A percentile compares a stretch with the other conserved stretches of the same genome.
phyloP scores from a whole-genome alignment of 2,797 vertebrate genomes.

The Etheostoma nigrum region DNA sequence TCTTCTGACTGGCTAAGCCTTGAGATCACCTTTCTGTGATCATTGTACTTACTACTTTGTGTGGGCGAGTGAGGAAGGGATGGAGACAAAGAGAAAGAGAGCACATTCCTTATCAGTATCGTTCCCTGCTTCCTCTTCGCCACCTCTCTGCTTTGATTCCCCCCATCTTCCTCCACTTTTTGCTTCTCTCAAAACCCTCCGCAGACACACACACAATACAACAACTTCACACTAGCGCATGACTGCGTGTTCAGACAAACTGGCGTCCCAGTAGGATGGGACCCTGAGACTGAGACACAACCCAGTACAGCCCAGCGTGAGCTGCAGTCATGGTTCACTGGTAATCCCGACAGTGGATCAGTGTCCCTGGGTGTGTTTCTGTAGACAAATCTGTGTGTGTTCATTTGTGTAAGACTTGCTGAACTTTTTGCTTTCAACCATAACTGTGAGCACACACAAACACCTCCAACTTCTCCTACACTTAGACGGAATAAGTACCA shows the following conservation, averaged over 20 bases:
- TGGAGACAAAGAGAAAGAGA: constrained; percentile 49
- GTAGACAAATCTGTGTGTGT: constrained; percentile 32
- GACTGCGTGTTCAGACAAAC: constrained; percentile 26
- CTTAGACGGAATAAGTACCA: constrained; percentile 39
- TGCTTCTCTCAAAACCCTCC: constrained; percentile 19
- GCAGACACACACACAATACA: constrained; percentile 14
- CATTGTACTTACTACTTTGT: constrained; percentile 63
- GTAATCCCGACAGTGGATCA: constrained; percentile 62
- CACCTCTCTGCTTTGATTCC: constrained; percentile 54
- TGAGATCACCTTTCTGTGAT: constrained; percentile 75
- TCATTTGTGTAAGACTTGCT: constrained; percentile 18
- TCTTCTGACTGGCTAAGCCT: constrained; percentile 64
- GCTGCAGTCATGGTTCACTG: constrained; percentile 64
- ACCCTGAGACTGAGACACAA: constrained; percentile 58
- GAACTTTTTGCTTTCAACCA: constrained; percentile 42
- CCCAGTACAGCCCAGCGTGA: constrained; percentile 65
- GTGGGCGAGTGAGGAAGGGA: constrained; percentile 56
- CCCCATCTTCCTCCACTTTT: constrained; percentile 37
- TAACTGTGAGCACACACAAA: constrained; percentile 28
- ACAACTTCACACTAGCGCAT: constrained; percentile 36
- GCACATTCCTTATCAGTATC: constrained; percentile 43
- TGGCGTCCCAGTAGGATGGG: constrained; percentile 47
- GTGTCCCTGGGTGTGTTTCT: constrained; percentile 43
- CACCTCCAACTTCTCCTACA: constrained; percentile 5
- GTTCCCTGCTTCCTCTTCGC: constrained; percentile 31